Evolutionary conservation across 2,113 vertebrate genomes (phyloP).

Genomic region (Platichthys flesus): DNA sequence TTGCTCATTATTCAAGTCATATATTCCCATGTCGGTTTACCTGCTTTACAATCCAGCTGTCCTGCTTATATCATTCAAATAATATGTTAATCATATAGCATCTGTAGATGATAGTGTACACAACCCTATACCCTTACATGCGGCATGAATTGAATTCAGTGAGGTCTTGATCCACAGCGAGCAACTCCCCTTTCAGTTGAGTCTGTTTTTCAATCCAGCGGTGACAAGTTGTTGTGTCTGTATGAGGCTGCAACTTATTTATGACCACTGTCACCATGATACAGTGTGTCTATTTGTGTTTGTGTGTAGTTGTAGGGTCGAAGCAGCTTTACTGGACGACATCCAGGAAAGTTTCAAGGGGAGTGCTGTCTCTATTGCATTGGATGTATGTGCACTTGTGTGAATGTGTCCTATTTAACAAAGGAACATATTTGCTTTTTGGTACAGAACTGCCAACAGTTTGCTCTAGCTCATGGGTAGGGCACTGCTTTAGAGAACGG

Average conservation of each 20-base stretch:
- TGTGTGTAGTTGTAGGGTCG: conserved; percentile 7
- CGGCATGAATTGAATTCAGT: background rate
- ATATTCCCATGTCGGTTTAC: conserved; percentile 22
- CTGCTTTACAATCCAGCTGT: background rate
- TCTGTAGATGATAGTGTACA: background rate
- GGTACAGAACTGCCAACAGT: background rate
- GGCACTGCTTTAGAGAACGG: background rate
- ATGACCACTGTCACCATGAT: conserved; percentile 32
- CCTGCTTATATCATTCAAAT: conserved; percentile 1
- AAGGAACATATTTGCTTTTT: background rate
- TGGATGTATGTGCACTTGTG: background rate
- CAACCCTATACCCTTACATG: background rate
- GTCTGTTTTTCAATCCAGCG: conserved; percentile 31
- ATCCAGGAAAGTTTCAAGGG: conserved; percentile 37
- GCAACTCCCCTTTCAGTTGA: conserved; percentile 2
- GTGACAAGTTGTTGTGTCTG: conserved; percentile 34
- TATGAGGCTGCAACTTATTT: conserved; percentile 40
- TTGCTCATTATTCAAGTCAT: conserved; percentile 10
- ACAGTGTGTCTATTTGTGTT: conserved; percentile 19
- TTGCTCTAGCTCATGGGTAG: conserved; percentile 25
- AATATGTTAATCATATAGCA: background rate
- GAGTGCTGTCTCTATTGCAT: background rate
- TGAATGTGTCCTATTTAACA: conserved; percentile 14
- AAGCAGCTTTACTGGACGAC: conserved; percentile 20
- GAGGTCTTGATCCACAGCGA: conserved; percentile 25